These are phyloP conservation scores for Pterocles orientalis DNA, from an alignment of 2,113 vertebrate genomes.

Conservation along the genomic window DNA sequence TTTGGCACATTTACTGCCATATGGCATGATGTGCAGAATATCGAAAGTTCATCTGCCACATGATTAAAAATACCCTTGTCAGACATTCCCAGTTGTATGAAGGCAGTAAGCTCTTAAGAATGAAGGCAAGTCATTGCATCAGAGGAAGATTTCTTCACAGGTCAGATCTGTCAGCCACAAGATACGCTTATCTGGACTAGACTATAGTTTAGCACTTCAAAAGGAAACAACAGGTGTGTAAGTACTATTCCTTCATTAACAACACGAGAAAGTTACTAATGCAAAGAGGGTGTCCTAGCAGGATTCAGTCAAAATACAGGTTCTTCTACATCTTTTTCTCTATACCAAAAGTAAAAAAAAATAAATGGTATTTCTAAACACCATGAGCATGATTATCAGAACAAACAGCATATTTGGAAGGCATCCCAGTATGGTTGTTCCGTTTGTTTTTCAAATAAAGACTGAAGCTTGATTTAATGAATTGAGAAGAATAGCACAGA, in stretches of 20 bases:
- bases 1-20: not conserved
- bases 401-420: not conserved
- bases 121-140: accelerated
- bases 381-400: not conserved
- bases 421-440: not conserved
- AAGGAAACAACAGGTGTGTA: not conserved
- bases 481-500: not conserved
- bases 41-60: not conserved
- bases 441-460: not conserved
- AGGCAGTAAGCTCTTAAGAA: not conserved
- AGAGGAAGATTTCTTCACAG: not conserved
- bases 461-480: not conserved
- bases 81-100: not conserved
- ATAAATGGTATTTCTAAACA: not conserved
- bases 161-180: not conserved
- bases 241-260: not conserved
- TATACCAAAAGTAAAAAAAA: not conserved
- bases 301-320: not conserved
- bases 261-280: not conserved
- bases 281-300: not conserved
- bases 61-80: not conserved
- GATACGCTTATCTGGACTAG: not conserved
- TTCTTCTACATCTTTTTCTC: not conserved
- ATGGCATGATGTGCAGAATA: not conserved
- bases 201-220: not conserved